A percentile compares a stretch with the other conserved stretches of the same genome.
Evolutionary conservation across 2,113 vertebrate species (phyloP).

Genomic region (Triplophysa dalaica): DNA sequence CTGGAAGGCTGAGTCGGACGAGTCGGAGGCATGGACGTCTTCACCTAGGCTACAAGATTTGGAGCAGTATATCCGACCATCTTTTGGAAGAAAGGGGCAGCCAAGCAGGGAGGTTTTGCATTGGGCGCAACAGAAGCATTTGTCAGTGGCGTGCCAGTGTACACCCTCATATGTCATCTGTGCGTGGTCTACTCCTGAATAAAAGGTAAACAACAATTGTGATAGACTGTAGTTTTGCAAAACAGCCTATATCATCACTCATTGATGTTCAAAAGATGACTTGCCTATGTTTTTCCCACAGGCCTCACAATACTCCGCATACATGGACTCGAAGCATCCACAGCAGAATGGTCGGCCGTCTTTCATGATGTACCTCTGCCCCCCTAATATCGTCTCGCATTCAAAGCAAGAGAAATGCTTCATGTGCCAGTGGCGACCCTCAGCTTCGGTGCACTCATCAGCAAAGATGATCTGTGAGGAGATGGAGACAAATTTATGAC

Average conservation of each 20-base stretch:
- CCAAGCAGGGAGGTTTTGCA: constrained; percentile 90
- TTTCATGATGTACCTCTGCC: constrained; percentile 97
- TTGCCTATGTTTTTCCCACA: constrained; percentile 94
- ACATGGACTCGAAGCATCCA: constrained; percentile 90
- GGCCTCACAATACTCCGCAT: constrained; percentile 92
- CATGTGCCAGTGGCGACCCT: constrained; percentile 96
- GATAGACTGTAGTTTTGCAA: background rate
- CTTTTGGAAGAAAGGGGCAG: constrained; percentile 93
- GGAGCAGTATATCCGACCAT: constrained; percentile 92
- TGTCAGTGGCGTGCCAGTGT: constrained; percentile 94
- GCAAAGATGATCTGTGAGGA: constrained; percentile 91
- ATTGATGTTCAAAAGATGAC: constrained; percentile 29
- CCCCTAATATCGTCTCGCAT: constrained; percentile 87
- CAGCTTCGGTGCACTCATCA: constrained; percentile 95
- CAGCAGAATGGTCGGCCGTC: constrained; percentile 91
- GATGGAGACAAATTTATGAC: constrained; percentile 2
- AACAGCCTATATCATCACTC: background rate
- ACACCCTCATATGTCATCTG: constrained; percentile 97
- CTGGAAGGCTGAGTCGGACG: constrained; percentile 92
- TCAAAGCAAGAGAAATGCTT: constrained; percentile 94
- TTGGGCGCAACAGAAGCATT: constrained; percentile 92
- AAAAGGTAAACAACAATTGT: background rate
- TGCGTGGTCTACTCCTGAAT: constrained; percentile 90
- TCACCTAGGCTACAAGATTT: constrained; percentile 92
- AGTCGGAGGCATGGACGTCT: constrained; percentile 88